Base-by-base conservation (phyloP, 2,797 vertebrate species). In the Molossus molossus region DNA sequence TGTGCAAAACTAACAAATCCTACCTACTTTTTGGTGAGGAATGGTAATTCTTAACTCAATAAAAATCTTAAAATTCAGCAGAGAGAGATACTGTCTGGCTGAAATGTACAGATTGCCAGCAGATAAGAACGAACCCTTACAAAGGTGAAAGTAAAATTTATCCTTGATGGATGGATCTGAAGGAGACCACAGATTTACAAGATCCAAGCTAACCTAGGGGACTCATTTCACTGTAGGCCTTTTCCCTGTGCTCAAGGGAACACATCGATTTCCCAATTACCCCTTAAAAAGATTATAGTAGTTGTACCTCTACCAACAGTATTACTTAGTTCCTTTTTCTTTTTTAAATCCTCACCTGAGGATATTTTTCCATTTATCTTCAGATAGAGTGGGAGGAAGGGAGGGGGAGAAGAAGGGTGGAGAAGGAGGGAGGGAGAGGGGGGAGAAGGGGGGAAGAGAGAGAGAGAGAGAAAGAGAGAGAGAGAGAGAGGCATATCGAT, bases 1-100 rank as follows among this genome's bases (percentile, higher is more conserved):
- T 67, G 7, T 83, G 21, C 13, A 33, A 50, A 53, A 92, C 53
- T 64, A 77, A 82, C 29, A 90, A 17, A 86, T 23, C 9, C 18
- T 48, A 86, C 20, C 67, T 73, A 64, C 2, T 40, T 94, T 85
- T 40, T 76, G 40, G 50, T n/a, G 72, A 85, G 48, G 70, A 89
- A 79, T 20, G 45, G 10, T 48, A 58, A 96, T 95, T 86, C 73
- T 69, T 75, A 96, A 69, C 70, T 86, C 33, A 91, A 40, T 29
- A 96, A 11, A 82, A 92, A 95, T 85, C 67, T 90, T 91, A 12
- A 64, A 92, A 94, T 85, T 57, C 27, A 67, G 62, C 5, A 84
- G 40, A 62, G 64, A 84, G 40, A 62, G 64, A 87, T 69, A 64
- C 45, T 92, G 12, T 69, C 23, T 84, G 67, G 48, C 23, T 91